A percentile compares a stretch with the other conserved stretches of the same genome.
Evolutionary conservation across 2,113 vertebrate genomes (phyloP).

Genomic region (Aleadryas rufinucha): DNA sequence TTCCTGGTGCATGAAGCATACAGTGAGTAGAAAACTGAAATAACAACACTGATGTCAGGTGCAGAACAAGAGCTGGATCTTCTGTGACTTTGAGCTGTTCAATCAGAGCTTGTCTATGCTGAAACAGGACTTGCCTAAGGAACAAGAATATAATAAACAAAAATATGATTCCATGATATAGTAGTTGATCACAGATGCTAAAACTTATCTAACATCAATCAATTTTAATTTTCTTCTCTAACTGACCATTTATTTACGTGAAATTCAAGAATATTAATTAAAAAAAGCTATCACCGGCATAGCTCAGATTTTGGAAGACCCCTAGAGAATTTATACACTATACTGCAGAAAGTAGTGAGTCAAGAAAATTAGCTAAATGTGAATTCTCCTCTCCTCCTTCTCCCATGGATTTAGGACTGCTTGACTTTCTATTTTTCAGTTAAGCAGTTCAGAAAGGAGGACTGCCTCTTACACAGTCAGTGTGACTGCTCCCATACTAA

Average conservation of each 20-base stretch:
- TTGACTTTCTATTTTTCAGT: background rate
- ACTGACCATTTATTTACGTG: background rate
- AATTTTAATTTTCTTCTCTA: background rate
- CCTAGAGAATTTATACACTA: background rate
- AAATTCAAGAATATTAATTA: background rate
- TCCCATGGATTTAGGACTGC: background rate
- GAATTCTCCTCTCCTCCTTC: background rate
- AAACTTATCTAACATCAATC: background rate
- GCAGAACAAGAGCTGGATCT: constrained; percentile 91
- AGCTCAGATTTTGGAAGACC: background rate
- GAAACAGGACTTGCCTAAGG: constrained; percentile 86
- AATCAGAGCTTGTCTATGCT: constrained; percentile 87
- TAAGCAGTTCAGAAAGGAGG: background rate
- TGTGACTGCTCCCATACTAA: background rate
- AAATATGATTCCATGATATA: background rate
- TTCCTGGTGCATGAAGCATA: constrained; percentile 93
- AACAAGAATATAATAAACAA: background rate
- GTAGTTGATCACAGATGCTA: background rate
- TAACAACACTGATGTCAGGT: constrained; percentile 88
- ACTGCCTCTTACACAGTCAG: background rate
- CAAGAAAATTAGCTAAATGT: background rate
- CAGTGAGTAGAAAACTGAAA: constrained; percentile 88
- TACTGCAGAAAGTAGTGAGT: background rate
- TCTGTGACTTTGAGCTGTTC: constrained; percentile 90
- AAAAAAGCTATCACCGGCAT: background rate